Base-by-base conservation (phyloP, 1,140 invertebrate species). In the Polypedilum pembai region DNA sequence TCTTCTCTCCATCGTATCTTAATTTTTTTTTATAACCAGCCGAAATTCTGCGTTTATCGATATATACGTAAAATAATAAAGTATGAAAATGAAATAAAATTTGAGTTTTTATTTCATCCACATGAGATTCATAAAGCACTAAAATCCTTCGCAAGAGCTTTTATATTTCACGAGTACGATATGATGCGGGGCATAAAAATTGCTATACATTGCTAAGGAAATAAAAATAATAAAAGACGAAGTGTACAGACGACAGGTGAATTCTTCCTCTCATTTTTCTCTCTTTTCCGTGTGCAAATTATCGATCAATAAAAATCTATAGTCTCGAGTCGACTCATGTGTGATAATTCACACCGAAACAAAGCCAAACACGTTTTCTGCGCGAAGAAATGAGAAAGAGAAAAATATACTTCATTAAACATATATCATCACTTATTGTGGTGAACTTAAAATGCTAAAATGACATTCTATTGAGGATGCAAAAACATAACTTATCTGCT, bases 21-120 rank as follows among this genome's bases (percentile, higher is more conserved):
- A 69, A 69, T 69, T 21, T 69, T 33, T 33, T 33, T 33, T 69
- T 69, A 69, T 69, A 21, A 69, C 65, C 45, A 56, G 45, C 45
- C 45, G 12, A 12, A 56, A 56, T 56, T 56, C 45, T 56, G 45
- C n/a, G n/a, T 56, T 56, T 56, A 56, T 56, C 45, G 45, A 56
- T 56, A 56, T n/a, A 56, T 33, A n/a, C 45, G 45, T 56, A 56
- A 56, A n/a, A 56, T 4, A 56, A 56, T 12, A 12, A 56, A 12
- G 4, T n/a, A 15, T n/a, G n/a, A 56, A 15, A 56, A 56, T 56
- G n/a, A 56, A 56, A 56, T 56, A 56, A 56, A 56, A 56, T 3
- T 33, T 56, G n/a, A 56, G 45, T 56, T 56, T 56, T 56, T 56
- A 56, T 56, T 56, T 12, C 45, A 56, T n/a, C 15, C 45, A n/a